Evolutionary conservation across 2,888 invertebrate genomes (phyloP).

Genomic region (Molorchus minor): DNA sequence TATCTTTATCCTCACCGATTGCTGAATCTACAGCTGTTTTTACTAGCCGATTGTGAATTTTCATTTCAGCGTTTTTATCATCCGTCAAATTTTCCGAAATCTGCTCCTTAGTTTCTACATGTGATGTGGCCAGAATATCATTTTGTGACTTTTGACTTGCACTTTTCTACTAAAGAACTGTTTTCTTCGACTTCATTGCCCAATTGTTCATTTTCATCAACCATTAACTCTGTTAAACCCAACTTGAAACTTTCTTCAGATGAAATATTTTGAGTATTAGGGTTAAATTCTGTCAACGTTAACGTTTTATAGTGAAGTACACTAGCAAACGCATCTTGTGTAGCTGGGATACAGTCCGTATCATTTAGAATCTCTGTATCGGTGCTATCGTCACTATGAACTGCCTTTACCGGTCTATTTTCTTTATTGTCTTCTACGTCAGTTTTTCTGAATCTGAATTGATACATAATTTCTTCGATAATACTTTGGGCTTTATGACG

Average conservation of each 20-base stretch:
- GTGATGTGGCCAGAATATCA: slow-evolving; percentile 4
- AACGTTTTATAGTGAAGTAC: slow-evolving; percentile 3
- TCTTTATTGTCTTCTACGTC: slow-evolving; percentile 39
- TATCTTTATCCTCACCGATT: slow-evolving; percentile 22
- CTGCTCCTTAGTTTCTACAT: slow-evolving; percentile 10
- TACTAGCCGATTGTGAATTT: too few relatives aligned
- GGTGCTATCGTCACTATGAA: not conserved
- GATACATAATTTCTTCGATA: slow-evolving; percentile 18
- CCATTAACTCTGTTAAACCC: slow-evolving; percentile 47
- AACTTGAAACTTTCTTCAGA: slow-evolving; percentile 49
- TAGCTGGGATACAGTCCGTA: slow-evolving; percentile 49
- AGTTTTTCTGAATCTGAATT: slow-evolving; percentile 44
- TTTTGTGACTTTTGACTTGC: too few relatives aligned
- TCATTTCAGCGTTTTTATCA: too few relatives aligned
- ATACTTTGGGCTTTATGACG: slow-evolving; percentile 25
- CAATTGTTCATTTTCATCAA: slow-evolving; percentile 3
- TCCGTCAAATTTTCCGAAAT: not conserved
- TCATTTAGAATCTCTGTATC: slow-evolving; percentile 35
- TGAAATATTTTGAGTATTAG: slow-evolving; percentile 8
- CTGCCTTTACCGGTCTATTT: not conserved
- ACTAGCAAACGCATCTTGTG: slow-evolving; percentile 44
- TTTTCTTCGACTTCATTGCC: not conserved
- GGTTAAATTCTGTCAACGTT: not conserved
- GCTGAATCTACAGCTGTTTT: not conserved
- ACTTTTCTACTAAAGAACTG: too few relatives aligned